Conservation (phyloP, 2,113 vertebrate genomes). For the Zosterops lateralis region DNA sequence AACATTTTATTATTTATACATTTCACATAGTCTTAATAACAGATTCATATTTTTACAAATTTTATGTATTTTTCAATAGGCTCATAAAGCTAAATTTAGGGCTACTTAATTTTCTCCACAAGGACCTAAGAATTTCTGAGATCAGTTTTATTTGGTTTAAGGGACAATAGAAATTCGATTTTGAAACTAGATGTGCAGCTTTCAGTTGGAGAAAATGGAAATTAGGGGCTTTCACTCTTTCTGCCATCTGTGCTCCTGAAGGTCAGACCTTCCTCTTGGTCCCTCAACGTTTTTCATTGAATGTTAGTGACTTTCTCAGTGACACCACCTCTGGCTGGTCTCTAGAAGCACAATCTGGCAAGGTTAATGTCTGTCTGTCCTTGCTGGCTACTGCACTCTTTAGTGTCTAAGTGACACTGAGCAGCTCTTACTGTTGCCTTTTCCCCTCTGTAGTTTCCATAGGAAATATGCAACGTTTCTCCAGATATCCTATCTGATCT, state of each 20-base stretch:
- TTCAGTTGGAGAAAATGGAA: neutral
- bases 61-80: neutral
- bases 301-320: neutral
- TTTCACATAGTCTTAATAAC: neutral
- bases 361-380: neutral
- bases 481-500: neutral
- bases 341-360: neutral
- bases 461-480: neutral
- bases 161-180: neutral
- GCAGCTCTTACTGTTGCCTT: neutral
- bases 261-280: fast-evolving
- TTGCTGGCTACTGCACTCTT: neutral
- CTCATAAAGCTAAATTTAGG: neutral
- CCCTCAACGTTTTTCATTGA: neutral
- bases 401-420: neutral
- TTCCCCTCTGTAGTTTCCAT: neutral
- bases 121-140: neutral
- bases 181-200: neutral
- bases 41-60: neutral
- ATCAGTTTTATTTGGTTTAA: neutral
- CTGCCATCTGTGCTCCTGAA: neutral
- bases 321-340: neutral
- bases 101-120: neutral
- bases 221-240: neutral
- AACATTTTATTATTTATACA: neutral